Evolutionary conservation across 2,888 invertebrate species (phyloP), one percentile per base, ranked within the genome.

Genomic region (Hypselothyrea guttata): DNA sequence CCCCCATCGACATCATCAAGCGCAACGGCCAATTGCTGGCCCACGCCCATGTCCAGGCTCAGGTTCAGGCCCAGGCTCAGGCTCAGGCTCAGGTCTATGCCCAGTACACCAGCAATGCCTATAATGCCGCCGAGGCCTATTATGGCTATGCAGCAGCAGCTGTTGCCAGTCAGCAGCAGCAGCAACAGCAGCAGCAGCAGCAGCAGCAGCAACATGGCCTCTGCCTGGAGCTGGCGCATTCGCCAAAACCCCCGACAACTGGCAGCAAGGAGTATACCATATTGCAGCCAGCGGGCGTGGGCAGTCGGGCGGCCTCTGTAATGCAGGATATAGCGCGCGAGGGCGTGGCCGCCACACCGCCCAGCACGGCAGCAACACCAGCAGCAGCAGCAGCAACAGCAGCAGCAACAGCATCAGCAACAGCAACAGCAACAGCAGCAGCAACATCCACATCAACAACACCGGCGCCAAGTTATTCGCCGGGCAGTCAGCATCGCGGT

Each of bases 271-370:
- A 96, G 88, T 96, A 96, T 88, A 96, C 96, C 61, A 96, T 96
- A 74, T 91, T 96, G 66, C 96, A 96, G 89, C 96, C 96, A 0
- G 96, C 96, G 8, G 94, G 94, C 27, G 92, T 93, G 0, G 95
- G 95, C 2, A 95, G 96, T 15, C 92, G 95, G 45, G 95, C 95
- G 0, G 95, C 95, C 42, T 94, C 94, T 33, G 95, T 94, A 15
- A 92, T 96, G 87, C 95, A 96, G 88, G 96, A 96, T 88, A 94
- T 93, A 53, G 92, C 93, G 28, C 90, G 94, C 37, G 94, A 94
- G 77, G 93, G 93, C 38, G 93, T 85, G 30, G 86, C 87, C 7
- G 84, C 83, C 15, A 78, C 76, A 30, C 77, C 71, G 33, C 75
- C 74, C 18, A 48, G 64, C 13, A 30, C 63, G 12, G 11, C 65